A percentile compares a stretch with the other conserved stretches of the same genome.
Evolutionary conservation across 1,140 invertebrate genomes (phyloP).

Genomic region (Drosophila kepulauana): DNA sequence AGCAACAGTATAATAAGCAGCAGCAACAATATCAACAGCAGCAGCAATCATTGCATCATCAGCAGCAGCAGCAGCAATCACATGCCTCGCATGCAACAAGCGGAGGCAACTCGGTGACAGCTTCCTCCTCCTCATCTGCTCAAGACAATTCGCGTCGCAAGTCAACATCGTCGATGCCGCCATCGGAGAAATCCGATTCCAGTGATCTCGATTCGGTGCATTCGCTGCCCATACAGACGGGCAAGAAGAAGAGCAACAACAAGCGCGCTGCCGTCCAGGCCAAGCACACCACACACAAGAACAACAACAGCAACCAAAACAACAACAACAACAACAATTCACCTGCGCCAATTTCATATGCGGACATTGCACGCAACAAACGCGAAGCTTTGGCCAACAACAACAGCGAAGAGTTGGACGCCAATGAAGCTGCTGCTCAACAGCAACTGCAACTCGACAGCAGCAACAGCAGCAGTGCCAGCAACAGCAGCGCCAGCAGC

Average conservation of each 20-base stretch:
- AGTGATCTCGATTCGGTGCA: constrained; percentile 90
- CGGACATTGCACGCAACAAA: constrained; percentile 88
- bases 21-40: constrained; percentile 40
- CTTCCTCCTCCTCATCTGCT: not conserved
- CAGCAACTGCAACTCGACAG: constrained; percentile 8
- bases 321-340: constrained; percentile 37
- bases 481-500: constrained; percentile 10
- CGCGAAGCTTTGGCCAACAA: constrained; percentile 58
- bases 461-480: constrained; percentile 16
- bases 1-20: constrained; percentile 28
- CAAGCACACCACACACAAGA: constrained; percentile 27
- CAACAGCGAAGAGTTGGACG: constrained; percentile 19
- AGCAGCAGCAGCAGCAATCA: constrained; percentile 52
- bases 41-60: constrained; percentile 26
- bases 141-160: constrained; percentile 85
- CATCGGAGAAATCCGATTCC: constrained; percentile 89
- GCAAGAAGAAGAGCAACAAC: constrained; percentile 68
- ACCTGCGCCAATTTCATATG: constrained; percentile 87
- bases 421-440: constrained; percentile 19
- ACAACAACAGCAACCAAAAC: constrained; percentile 5
- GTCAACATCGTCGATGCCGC: constrained; percentile 88
- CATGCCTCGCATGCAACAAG: constrained; percentile 19
- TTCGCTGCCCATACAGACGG: constrained; percentile 88
- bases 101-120: constrained; percentile 23
- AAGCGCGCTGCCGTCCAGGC: constrained; percentile 33